Evolutionary conservation across 2,888 invertebrate species (phyloP).

Genomic region (Melipona bicolor): DNA sequence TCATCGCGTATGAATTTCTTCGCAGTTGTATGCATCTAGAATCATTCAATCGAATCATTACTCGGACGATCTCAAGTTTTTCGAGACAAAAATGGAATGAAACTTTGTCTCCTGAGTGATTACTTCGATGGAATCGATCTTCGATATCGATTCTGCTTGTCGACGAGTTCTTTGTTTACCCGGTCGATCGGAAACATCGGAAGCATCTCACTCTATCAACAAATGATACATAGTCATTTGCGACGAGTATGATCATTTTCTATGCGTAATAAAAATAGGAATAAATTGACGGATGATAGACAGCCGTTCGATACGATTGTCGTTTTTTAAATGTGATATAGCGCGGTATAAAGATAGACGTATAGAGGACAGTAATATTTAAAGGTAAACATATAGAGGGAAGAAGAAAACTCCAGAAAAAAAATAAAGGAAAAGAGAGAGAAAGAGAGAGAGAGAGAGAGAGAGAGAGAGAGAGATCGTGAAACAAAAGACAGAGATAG

Average conservation of each 20-base stretch:
- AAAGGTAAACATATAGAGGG: not conserved
- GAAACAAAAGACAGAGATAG: not conserved
- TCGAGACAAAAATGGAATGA: not conserved
- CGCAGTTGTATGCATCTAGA: not conserved
- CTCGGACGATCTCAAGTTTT: not conserved
- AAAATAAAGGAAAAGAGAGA: not conserved
- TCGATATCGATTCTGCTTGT: not conserved
- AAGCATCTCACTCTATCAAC: not conserved
- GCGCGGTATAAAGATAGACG: too few species aligned
- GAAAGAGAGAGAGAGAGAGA: not conserved
- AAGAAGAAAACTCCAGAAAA: not conserved
- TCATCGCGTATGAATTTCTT: not conserved
- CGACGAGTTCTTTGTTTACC: not conserved
- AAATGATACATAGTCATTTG: not conserved
- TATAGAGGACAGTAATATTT: not conserved
- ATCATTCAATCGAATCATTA: not conserved
- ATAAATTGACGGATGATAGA: not conserved
- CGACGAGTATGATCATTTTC: not conserved
- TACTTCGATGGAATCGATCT: conserved; percentile 19
- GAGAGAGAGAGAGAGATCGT: conserved; percentile 9
- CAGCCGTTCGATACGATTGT: not conserved
- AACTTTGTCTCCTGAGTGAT: not conserved
- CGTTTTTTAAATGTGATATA: not conserved
- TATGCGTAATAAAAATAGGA: not conserved
- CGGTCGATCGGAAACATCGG: not conserved